Evolutionary conservation across 2,113 vertebrate genomes (phyloP), one percentile per base, ranked within the genome.

Genomic region (Dermatemys mawii): DNA sequence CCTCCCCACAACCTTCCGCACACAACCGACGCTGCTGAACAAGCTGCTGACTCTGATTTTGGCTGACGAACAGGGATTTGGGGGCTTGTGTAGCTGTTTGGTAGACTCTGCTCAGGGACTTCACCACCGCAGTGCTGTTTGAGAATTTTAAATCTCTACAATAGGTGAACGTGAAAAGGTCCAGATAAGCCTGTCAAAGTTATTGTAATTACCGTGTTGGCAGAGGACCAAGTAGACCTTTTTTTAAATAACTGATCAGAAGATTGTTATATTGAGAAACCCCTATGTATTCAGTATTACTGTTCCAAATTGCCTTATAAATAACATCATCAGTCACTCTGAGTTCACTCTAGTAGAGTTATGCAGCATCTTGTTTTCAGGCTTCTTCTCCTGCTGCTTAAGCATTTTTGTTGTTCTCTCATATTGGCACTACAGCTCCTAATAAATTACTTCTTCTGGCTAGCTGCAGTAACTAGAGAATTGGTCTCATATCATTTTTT

Each of bases 371-470:
- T 11, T 86, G 84, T 76, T 75, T 41, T 76, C 84, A 51, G 6
- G 8, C 8, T 5, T 16, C 38, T 1, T 1, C 3, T 46, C 26
- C 21, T 21, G 38, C 53, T 17, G 32, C 38, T 32, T 44, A 57
- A 57, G 54, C 0, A 2, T 6, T 88, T 90, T 67, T 85, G 16
- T 24, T 86, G 63, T 1, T 5, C 81, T 91, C 11, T 86, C 38
- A 22, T 22, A 79, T 92, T 46, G 44, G 81, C 24, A 57, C 32
- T 29, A 26, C n/a, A 13, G n/a, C 50, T 73, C 35, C 49, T 51
- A 38, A n/a, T 53, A 60, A 79, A 9, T 14, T 41, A 29, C 21
- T 8, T n/a, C n/a, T 78, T 0, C 0, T 70, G 75, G 67, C 50
- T n/a, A 80, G 46, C 41, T 81, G 46, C 21, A 32, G 48, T 32